phyloP scores from a whole-genome alignment of 2,113 vertebrate species.

The Monarcha castaneiventris region DNA sequence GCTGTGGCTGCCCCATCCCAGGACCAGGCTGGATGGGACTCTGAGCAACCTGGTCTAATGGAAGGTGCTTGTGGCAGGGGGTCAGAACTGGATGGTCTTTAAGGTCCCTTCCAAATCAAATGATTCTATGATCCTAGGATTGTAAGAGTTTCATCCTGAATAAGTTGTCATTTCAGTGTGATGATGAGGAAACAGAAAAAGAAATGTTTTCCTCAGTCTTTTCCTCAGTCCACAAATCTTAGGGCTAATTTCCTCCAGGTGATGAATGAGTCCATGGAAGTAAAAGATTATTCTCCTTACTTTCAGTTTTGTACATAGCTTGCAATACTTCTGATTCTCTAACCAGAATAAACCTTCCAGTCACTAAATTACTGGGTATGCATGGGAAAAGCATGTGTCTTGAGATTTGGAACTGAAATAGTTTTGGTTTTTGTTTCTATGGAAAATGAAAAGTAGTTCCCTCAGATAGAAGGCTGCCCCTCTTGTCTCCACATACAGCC shows the following conservation, averaged over 20 bases:
- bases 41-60: neutral
- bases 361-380: neutral
- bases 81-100: too few species aligned
- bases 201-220: neutral
- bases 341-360: neutral
- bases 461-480: neutral
- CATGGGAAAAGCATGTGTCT: fast-evolving
- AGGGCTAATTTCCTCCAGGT: neutral
- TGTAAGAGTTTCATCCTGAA: neutral
- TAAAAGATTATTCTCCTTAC: neutral
- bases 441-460: neutral
- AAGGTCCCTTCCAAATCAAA: neutral
- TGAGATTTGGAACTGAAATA: neutral
- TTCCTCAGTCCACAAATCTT: neutral
- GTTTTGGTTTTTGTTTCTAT: neutral
- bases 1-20: neutral
- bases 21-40: neutral
- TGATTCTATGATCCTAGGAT: fast-evolving
- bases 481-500: neutral
- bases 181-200: neutral
- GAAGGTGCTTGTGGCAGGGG: too few species aligned
- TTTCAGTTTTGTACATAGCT: neutral
- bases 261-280: neutral
- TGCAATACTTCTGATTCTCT: neutral
- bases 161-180: neutral